phyloP scores from a whole-genome alignment of 2,888 invertebrate species.

The Proisotoma minuta region DNA sequence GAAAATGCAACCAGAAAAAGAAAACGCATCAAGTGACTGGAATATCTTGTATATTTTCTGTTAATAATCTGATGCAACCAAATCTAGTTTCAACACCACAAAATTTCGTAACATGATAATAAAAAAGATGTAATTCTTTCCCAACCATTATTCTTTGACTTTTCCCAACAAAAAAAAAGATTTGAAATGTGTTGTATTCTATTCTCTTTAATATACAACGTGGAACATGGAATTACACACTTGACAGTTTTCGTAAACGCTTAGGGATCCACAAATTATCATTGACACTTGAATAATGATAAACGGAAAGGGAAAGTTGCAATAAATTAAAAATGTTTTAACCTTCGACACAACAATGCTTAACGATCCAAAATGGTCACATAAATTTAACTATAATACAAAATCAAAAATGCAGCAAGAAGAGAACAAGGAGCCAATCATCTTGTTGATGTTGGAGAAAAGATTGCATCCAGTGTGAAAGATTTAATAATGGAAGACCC shows the following conservation, averaged over 20 bases:
- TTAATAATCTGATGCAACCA: background rate
- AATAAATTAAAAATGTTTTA: conserved; percentile 5
- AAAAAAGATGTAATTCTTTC: too few species aligned
- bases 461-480: conserved; percentile 20
- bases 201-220: too few species aligned
- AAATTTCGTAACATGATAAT: background rate
- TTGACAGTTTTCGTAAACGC: background rate
- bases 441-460: conserved; percentile 17
- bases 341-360: background rate
- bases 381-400: conserved; percentile 2
- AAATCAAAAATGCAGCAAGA: background rate
- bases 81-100: background rate
- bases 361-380: background rate
- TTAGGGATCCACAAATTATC: conserved; percentile 2
- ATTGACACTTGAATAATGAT: conserved; percentile 4
- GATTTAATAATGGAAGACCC: conserved; percentile 14
- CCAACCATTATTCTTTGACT: too few species aligned
- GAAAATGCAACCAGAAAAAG: background rate
- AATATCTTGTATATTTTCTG: too few species aligned
- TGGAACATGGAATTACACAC: too few species aligned
- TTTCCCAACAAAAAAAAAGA: too few species aligned
- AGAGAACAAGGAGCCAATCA: conserved; percentile 15
- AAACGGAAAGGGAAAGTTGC: background rate
- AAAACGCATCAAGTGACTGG: background rate
- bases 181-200: background rate